Evolutionary conservation across 2,888 invertebrate genomes (phyloP), one percentile per base, ranked within the genome.

Genomic region (Drosophila mimetica): DNA sequence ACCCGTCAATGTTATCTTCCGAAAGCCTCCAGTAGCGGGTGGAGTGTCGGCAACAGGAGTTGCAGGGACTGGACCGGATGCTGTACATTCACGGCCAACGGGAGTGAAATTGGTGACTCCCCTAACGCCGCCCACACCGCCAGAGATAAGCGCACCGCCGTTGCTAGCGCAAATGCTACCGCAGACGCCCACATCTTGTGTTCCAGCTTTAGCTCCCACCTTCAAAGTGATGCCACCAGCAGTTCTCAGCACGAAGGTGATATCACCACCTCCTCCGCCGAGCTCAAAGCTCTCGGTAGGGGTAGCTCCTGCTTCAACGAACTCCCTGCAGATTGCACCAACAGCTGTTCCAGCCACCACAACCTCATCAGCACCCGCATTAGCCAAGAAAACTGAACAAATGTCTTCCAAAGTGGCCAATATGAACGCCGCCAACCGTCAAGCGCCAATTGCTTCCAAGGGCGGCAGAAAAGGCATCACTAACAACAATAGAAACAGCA

Each of bases 1-100:
- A 76, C 91, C 91, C 76, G 91, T 91, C 71, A 91, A 90, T 82
- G 91, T 90, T 69, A 91, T 91, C 63, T 91, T 90, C 69, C 88
- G 91, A 47, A 90, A 86, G 75, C 86, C 89, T n/a, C 70, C 63
- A 16, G 55, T 58, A 28, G 44, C 71, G 7, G 46, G 53, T 14
- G 47, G 52, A 32, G 63, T 46, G 0, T 22, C 22, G 16, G 51
- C 51, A 20, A 18, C 30, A 28, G 59, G 66, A 28, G 46, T 44
- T 37, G 48, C 64, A 44, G 42, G 25, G 58, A 48, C 76, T 25
- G 48, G 46, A 28, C 18, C 41, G 11, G 46, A 18, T 13, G 22
- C 28, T 13, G 28, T 11, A 13, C 46, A 46, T 7, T 14, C 25
- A 7, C 59, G 50, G 25, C 52, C 65, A 32, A 52, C 60, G 16